phyloP scores from a whole-genome alignment of 2,888 invertebrate genomes.

The Himalopsyche tibetana region DNA sequence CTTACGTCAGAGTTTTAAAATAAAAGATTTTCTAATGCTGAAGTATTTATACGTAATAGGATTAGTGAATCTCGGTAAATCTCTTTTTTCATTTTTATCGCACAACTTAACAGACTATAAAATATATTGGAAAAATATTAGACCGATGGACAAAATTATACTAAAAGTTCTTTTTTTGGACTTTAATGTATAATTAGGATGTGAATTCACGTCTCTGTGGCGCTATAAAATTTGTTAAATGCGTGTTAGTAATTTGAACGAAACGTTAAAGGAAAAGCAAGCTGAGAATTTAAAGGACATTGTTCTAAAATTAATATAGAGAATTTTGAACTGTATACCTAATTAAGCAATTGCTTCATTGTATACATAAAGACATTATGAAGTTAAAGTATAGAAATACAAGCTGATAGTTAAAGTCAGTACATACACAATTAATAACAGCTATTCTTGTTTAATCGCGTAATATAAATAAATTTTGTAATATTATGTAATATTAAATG shows the following conservation, averaged over 20 bases:
- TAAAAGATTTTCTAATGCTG: neutral
- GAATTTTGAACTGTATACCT: neutral
- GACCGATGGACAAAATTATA: neutral
- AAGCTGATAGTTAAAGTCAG: no score
- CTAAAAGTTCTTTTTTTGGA: neutral
- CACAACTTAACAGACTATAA: neutral
- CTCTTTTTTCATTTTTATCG: neutral
- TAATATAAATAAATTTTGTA: no score
- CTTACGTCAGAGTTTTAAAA: neutral
- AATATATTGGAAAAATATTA: neutral
- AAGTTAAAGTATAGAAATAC: no score
- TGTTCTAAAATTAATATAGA: neutral
- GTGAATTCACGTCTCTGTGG: neutral
- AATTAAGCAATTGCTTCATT: no score
- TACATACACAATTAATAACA: no score
- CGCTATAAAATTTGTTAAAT: slow-evolving; percentile 34
- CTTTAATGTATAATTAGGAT: neutral
- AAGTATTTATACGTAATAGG: neutral
- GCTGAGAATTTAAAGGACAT: neutral
- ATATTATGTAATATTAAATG: no score
- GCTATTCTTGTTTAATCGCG: no score
- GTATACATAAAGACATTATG: no score
- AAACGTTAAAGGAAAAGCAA: slow-evolving; percentile 3
- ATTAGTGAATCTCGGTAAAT: neutral
- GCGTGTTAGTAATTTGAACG: slow-evolving; percentile 22